Conservation (phyloP, 2,888 invertebrate genomes). For the Notodonta dromedarius region DNA sequence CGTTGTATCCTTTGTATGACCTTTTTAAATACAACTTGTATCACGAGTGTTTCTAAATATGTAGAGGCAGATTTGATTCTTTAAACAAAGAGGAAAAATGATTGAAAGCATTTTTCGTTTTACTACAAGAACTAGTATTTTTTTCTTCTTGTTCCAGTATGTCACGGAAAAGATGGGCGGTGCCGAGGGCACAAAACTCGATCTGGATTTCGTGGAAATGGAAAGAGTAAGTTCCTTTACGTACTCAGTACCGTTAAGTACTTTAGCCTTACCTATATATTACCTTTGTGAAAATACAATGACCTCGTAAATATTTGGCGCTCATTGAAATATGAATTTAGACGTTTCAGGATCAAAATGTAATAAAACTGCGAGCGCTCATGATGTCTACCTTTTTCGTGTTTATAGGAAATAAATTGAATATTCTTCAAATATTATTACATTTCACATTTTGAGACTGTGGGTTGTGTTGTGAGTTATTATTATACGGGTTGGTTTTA, state of each 20-base stretch:
- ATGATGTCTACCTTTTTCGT: conserved; percentile 1
- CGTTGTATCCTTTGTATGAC: conserved; percentile 58
- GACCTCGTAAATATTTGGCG: conserved; percentile 15
- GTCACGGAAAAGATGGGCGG: conserved; percentile 99
- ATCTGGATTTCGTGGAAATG: conserved; percentile 99
- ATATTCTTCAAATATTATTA: not conserved
- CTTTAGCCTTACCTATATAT: not conserved
- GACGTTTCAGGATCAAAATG: conserved; percentile 24
- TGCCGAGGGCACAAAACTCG: conserved; percentile 99
- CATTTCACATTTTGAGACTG: not conserved
- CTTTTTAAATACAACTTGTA: conserved; percentile 40
- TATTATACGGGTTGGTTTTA: not conserved
- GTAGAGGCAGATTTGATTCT: too few relatives aligned
- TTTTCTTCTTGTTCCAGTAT: conserved; percentile 89
- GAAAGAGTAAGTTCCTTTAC: conserved; percentile 91
- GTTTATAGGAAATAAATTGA: conserved; percentile 4
- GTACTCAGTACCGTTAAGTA: too few relatives aligned
- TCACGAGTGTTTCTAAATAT: not conserved
- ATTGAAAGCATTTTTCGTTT: too few relatives aligned
- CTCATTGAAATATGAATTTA: conserved; percentile 20
- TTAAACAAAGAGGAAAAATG: too few relatives aligned
- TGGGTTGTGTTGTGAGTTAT: not conserved
- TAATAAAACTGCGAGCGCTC: conserved; percentile 25
- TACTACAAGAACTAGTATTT: too few relatives aligned
- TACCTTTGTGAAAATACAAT: conserved; percentile 22